Base-by-base conservation (phyloP, 2,797 vertebrate species). In the Lutjanus campechanus region DNA sequence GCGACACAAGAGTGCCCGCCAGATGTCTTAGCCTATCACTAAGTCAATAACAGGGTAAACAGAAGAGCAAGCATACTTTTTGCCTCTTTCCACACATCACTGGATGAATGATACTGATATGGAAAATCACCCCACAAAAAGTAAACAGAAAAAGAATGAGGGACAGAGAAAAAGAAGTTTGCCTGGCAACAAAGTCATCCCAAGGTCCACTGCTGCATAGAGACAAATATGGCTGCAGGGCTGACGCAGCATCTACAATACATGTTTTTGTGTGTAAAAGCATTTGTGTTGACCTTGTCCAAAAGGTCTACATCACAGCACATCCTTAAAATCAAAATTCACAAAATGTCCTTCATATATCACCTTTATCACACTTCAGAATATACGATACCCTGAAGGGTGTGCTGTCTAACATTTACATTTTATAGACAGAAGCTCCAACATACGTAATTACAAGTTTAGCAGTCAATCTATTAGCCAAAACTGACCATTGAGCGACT, bases 21-120 rank as follows among this genome's bases (percentile, higher is more conserved):
- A 91, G 83, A 94, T 87, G 76, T 92, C 92, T 92, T 88, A 79
- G 83, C 86, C 90, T 93, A 93, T 95, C 93, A 10, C 94, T 95
- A 95, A 96, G 97, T 96, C 96, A 97, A 97, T 81, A 94, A 56
- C 59, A 43, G 75, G 71, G 90, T 85, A 93, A 96, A 92, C 87
- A 96, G 92, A 80, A 90, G 94, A 93, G 85, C 84, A 84, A 22
- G 65, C 94, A 93, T 94, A 90, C 87, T 94, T 94, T 90, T 91
- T 64, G 10, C 77, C 88, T 94, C 81, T 93, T 94, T 89, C 83
- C 88, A 89, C 89, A 93, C 92, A 87, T 91, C 85, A 77, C 84
- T 74, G 81, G 15, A 90, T 83, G 94, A 96, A 93, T 92, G 86
- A 92, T 84, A 81, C 87, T 88, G 95, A 95, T 93, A 95, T 76